Percentiles rank a stretch among this genome's conserved stretches.
Evolutionary conservation across 2,888 invertebrate genomes (phyloP).

Genomic region (Rhamphomyia laevipes): DNA sequence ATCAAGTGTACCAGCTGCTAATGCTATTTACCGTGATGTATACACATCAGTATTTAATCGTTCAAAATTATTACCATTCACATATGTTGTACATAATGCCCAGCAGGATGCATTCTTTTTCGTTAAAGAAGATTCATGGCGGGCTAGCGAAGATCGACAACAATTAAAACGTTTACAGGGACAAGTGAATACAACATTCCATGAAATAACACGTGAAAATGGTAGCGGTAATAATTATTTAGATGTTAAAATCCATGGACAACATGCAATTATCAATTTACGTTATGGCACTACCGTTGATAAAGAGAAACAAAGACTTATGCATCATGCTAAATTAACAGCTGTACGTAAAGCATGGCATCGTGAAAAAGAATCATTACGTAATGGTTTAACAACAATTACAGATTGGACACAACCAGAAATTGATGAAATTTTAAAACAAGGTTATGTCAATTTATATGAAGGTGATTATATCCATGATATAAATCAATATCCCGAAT

Average conservation of each 20-base stretch:
- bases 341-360: constrained; percentile 90
- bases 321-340: constrained; percentile 80
- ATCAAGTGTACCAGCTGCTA: constrained; percentile 77
- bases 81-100: constrained; percentile 75
- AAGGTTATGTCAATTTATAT: constrained; percentile 72
- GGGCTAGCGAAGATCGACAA: constrained; percentile 76
- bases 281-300: constrained; percentile 89
- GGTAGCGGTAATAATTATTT: constrained; percentile 62
- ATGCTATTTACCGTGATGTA: constrained; percentile 82
- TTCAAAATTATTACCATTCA: constrained; percentile 75
- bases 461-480: constrained; percentile 88
- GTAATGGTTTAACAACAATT: constrained; percentile 61
- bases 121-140: constrained; percentile 84
- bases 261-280: constrained; percentile 81
- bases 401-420: constrained; percentile 82
- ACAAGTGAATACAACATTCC: constrained; percentile 83
- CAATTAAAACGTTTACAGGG: constrained; percentile 82
- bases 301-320: constrained; percentile 74
- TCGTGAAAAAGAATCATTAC: constrained; percentile 73
- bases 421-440: constrained; percentile 76
- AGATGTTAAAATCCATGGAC: constrained; percentile 83
- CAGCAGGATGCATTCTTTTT: constrained; percentile 89
- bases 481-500: constrained; percentile 77
- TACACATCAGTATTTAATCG: constrained; percentile 88
- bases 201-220: constrained; percentile 62